Evolutionary conservation across 2,113 vertebrate genomes (phyloP).

Genomic region (Thunnus maccoyii): DNA sequence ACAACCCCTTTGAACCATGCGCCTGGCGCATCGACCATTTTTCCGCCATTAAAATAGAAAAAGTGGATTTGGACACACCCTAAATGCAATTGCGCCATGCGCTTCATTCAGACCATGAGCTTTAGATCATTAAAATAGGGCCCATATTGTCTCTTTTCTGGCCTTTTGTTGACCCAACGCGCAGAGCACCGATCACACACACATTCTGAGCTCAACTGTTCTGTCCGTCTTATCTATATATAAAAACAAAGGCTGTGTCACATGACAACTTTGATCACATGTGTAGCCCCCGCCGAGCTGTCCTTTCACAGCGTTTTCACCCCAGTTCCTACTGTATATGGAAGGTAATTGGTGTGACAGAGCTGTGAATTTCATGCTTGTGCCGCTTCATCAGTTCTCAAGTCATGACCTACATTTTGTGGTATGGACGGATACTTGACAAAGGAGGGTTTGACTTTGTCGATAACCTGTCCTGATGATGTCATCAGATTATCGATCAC

Average conservation of each 20-base stretch:
- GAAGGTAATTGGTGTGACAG: background rate
- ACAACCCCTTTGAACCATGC: no score
- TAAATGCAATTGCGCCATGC: no score
- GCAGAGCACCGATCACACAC: background rate
- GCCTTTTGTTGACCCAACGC: background rate
- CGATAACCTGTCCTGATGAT: background rate
- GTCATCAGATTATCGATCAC: no score
- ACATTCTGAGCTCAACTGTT: conserved; percentile 7
- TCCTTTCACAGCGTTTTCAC: background rate
- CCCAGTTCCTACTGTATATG: no score
- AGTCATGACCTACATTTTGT: conserved; percentile 35
- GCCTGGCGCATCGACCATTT: no score
- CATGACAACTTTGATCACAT: background rate
- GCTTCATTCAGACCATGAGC: no score
- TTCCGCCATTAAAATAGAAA: no score
- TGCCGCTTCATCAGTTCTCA: background rate
- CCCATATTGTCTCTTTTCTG: background rate
- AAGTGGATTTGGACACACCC: no score
- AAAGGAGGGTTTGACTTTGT: conserved; percentile 1
- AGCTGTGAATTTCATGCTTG: background rate
- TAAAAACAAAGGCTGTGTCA: background rate
- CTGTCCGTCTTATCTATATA: background rate
- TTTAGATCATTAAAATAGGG: background rate
- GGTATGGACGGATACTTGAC: background rate
- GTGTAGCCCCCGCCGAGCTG: background rate